Conservation (phyloP, 2,113 vertebrate genomes). For the Myiozetetes cayanensis region DNA sequence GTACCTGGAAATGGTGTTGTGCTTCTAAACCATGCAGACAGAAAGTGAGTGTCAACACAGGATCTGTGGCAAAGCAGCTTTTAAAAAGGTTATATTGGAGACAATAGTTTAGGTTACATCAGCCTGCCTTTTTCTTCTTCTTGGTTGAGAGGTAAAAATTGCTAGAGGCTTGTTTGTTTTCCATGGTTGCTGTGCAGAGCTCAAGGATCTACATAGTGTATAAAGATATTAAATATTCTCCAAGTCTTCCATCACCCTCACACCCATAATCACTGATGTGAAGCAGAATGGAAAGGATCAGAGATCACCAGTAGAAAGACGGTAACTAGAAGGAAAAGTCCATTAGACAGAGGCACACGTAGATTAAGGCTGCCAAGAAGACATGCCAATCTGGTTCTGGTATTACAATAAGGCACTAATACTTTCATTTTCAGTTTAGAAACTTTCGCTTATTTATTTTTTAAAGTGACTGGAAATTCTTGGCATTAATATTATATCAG, state of each 20-base stretch:
- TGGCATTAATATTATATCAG: constrained; percentile 56
- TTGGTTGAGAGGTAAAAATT: not conserved
- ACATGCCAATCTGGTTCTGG: not conserved
- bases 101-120: not conserved
- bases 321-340: not conserved
- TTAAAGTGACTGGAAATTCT: not conserved
- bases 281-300: not conserved
- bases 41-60: not conserved
- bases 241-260: not conserved
- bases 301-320: not conserved
- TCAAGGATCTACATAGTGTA: not conserved
- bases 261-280: not conserved
- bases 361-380: not conserved
- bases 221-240: not conserved
- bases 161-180: not conserved
- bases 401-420: not conserved
- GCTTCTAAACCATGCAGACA: not conserved
- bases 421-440: not conserved
- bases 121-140: not conserved
- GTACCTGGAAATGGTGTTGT: not conserved
- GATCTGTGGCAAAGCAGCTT: not conserved
- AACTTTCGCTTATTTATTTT: not conserved
- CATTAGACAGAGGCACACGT: not conserved
- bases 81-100: not conserved
- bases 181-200: not conserved